These are phyloP conservation scores for Anguilla anguilla DNA, from an alignment of 2,797 vertebrate species.

Conservation along the genomic window DNA sequence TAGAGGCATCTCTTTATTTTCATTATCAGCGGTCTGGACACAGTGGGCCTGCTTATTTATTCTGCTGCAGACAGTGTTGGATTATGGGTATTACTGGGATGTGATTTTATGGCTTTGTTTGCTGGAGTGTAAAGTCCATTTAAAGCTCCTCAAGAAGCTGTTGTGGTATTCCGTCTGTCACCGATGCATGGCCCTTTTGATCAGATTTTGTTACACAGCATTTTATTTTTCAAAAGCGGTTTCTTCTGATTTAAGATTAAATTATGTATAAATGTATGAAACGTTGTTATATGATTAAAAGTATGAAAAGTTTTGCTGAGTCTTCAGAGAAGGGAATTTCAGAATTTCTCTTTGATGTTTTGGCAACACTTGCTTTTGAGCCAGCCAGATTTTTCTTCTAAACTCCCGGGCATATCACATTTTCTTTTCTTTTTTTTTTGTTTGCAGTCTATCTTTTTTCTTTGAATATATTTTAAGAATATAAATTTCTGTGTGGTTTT, in stretches of 20 bases:
- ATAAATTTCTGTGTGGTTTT: background rate
- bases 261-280: slow-evolving; percentile 13
- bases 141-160: background rate
- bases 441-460: background rate
- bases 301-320: background rate
- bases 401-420: background rate
- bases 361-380: background rate
- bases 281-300: slow-evolving; percentile 10
- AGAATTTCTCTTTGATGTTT: background rate
- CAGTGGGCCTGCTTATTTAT: background rate
- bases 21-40: background rate
- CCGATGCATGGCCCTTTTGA: slow-evolving; percentile 30
- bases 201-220: slow-evolving; percentile 39
- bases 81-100: background rate
- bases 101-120: background rate
- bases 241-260: slow-evolving; percentile 32
- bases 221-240: slow-evolving; percentile 7
- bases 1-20: background rate
- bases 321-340: background rate
- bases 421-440: background rate
- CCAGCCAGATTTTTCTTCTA: background rate
- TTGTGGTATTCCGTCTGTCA: background rate
- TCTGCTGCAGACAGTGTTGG: background rate
- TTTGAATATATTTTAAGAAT: background rate
- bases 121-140: background rate